phyloP scores from a whole-genome alignment of 2,797 vertebrate genomes.

The Pseudotriccus pelzelni region DNA sequence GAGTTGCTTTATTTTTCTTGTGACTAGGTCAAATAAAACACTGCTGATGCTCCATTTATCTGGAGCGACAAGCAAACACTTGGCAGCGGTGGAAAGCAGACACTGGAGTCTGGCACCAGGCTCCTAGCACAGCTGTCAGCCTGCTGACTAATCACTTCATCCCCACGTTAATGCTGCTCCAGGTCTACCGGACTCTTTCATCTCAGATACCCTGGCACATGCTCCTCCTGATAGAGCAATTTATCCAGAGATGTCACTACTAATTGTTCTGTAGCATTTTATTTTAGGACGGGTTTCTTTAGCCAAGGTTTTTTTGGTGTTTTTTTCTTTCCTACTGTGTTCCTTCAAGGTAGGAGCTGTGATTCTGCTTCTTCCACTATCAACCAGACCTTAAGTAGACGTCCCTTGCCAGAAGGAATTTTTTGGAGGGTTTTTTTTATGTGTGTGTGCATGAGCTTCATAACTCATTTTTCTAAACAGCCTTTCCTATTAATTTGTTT shows the following conservation, averaged over 20 bases:
- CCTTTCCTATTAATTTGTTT: not conserved
- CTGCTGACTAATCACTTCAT: constrained; percentile 72
- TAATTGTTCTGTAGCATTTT: not conserved
- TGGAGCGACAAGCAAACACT: constrained; percentile 53
- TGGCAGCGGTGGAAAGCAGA: constrained; percentile 53
- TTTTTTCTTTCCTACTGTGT: not conserved
- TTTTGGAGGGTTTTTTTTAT: not conserved
- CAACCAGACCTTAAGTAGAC: not conserved
- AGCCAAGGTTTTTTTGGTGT: not conserved
- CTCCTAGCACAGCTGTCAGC: constrained; percentile 60
- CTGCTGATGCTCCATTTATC: constrained; percentile 59
- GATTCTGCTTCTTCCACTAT: not conserved
- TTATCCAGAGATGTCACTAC: constrained; percentile 28
- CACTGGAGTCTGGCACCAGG: constrained; percentile 38
- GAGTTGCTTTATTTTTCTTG: constrained; percentile 66
- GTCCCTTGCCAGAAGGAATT: not conserved
- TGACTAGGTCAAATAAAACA: constrained; percentile 67
- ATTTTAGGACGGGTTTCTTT: not conserved
- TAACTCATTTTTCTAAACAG: not conserved
- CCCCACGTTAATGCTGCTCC: constrained; percentile 39
- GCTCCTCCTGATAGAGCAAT: not conserved
- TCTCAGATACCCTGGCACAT: not conserved
- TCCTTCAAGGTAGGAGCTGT: not conserved
- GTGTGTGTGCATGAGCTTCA: not conserved
- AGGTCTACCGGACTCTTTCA: constrained; percentile 48